Evolutionary conservation across 1,140 invertebrate species (phyloP), one percentile per base, ranked within the genome.

Genomic region (Heliothis virescens): DNA sequence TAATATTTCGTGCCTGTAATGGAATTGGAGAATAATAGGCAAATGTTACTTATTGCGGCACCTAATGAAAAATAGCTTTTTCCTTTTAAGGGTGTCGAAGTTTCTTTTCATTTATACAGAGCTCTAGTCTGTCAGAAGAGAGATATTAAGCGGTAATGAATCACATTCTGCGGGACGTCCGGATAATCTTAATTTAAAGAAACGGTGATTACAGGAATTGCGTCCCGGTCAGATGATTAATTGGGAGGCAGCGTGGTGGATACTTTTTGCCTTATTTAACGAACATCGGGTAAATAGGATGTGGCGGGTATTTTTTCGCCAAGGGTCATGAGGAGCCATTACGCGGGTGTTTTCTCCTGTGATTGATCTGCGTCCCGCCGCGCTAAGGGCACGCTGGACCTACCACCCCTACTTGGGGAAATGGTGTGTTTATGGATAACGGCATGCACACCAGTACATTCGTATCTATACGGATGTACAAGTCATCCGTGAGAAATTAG

Each of bases 231-330:
- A 79, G 77, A 88, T 89, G 86, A 90, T 89, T 88, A 89, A 89
- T 90, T 86, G 84, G 83, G 63, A 47, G 59, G 67, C 79, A 69
- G 71, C 74, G 77, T 67, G 72, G 55, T 79, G 81, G 81, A 86
- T 84, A 87, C 85, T 88, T 92, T 92, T 91, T 91, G 87, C 87
- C 71, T 87, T 89, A 87, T 89, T 91, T 89, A 90, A 81, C 85
- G 65, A 79, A 82, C 82, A 77, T 72, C 74, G 77, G 75, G 84
- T 87, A 87, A 91, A 90, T 91, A 92, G 85, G 80, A 85, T 87
- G 85, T 83, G 84, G 80, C 67, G 21, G 48, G 79, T 84, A 85
- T 90, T 91, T 90, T 87, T 88, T 86, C 84, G 81, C 53, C 59
- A 52, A 83, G 82, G 85, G 86, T 85, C 89, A 86, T 90, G 83